Base-by-base conservation (phyloP, 1,140 invertebrate genomes). In the Oryzaephilus surinamensis region DNA sequence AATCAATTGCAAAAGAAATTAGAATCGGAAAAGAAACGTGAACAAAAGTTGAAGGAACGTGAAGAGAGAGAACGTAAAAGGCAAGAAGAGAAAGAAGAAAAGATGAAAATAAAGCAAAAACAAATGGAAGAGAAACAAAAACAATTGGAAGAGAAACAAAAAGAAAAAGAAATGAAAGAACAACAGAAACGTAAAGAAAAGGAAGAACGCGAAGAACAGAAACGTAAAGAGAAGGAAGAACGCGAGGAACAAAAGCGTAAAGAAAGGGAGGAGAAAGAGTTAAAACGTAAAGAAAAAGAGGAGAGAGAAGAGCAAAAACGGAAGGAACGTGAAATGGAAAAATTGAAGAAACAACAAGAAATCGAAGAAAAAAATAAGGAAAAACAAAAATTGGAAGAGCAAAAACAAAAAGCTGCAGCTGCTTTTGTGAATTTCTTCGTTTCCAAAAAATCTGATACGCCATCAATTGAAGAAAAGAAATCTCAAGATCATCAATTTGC, bases 371-470 rank as follows among this genome's bases (percentile, higher is more conserved):
- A 76, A 58, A 72, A 75, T 60, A 67, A 72, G 40, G 70, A 73
- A 38, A 70, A 63, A 36, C 60, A 52, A 45, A 67, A 64, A 57
- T 70, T 76, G 46, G 73, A 76, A 55, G 71, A 79, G 50, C 77
- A 79, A 55, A 82, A 80, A 51, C 73, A 77, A 40, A 85, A 84
- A 53, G 73, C 74, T 1, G 78, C 78, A 6, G 75, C 77, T 24
- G 77, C 74, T 15, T 87, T 90, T 57, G 74, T 68, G 1, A 87
- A 78, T 49, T 91, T 89, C 59, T 89, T 87, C 61, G 74, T 81
- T 8, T 58, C 76, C 8, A 79, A 79, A 58, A 81, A 83, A 50
- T 49, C 50, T n/a, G 52, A 56, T 12, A 29, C 13, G 31, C n/a
- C n/a, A n/a, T 16, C 28, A 16, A 66, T 64, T 48, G 48, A 54